Evolutionary conservation across 2,888 invertebrate species (phyloP).

Genomic region (Lamellibrachia columna): DNA sequence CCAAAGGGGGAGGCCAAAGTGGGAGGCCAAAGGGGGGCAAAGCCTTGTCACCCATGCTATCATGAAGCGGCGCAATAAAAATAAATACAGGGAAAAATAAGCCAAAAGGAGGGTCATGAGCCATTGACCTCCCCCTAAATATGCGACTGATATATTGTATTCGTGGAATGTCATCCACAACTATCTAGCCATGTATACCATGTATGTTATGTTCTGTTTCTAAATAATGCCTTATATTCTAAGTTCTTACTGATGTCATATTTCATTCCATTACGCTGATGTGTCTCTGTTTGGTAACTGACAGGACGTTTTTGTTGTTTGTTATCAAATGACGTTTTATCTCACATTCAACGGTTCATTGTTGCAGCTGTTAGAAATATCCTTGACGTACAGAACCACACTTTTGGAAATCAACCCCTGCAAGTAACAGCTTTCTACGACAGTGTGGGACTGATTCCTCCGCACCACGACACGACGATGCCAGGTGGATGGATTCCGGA

Average conservation of each 20-base stretch:
- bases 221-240: background rate
- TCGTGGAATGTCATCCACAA: background rate
- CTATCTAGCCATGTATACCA: background rate
- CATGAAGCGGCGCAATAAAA: too few species aligned
- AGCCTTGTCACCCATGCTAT: too few species aligned
- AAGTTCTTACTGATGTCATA: background rate
- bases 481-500: constrained; percentile 26
- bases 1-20: too few species aligned
- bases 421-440: constrained; percentile 23
- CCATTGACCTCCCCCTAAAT: background rate
- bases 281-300: background rate
- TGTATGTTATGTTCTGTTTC: background rate
- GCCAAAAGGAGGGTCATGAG: too few species aligned
- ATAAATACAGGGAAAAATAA: too few species aligned
- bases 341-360: background rate
- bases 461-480: constrained; percentile 23
- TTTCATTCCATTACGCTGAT: background rate
- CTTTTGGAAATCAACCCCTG: background rate
- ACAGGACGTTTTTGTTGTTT: background rate
- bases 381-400: background rate
- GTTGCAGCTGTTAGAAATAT: background rate
- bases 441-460: constrained; percentile 28
- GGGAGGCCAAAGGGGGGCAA: too few species aligned
- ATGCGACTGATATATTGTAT: background rate
- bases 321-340: background rate